Evolutionary conservation across 2,797 vertebrate genomes (phyloP).

Genomic region (Taenioides sp.): DNA sequence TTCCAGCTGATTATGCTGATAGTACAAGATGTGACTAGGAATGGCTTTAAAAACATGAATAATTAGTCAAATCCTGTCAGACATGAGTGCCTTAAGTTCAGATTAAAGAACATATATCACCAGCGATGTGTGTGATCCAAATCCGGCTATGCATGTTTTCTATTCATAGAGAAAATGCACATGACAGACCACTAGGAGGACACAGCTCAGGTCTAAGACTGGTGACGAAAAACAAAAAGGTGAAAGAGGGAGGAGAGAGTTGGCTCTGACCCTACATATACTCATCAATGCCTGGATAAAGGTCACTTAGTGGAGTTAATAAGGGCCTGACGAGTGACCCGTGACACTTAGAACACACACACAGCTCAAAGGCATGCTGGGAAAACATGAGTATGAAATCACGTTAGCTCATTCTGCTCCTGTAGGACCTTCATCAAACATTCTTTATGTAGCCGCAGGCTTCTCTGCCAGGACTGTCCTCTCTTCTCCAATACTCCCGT

Average conservation of each 20-base stretch:
- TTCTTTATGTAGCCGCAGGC: neutral
- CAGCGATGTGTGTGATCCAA: slow-evolving; percentile 24
- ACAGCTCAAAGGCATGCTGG: slow-evolving; percentile 15
- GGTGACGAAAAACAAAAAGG: slow-evolving; percentile 15
- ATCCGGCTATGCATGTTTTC: slow-evolving; percentile 13
- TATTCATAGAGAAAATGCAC: slow-evolving; percentile 3
- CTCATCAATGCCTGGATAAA: slow-evolving; percentile 77
- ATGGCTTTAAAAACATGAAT: slow-evolving; percentile 37
- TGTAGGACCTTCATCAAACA: slow-evolving; percentile 9
- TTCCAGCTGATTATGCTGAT: slow-evolving; percentile 57
- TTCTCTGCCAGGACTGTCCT: neutral
- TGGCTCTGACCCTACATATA: slow-evolving; percentile 48
- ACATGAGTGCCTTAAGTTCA: slow-evolving; percentile 23
- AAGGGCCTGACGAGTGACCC: slow-evolving; percentile 73
- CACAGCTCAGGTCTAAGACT: slow-evolving; percentile 31
- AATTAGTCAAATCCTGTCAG: slow-evolving; percentile 23
- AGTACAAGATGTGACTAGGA: slow-evolving; percentile 21
- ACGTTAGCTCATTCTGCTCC: slow-evolving; percentile 22
- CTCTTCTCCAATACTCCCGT: neutral
- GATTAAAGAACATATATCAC: slow-evolving; percentile 26
- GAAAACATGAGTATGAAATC: slow-evolving; percentile 14
- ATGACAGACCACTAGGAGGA: slow-evolving; percentile 8
- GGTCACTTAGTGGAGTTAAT: slow-evolving; percentile 79
- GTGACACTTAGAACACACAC: slow-evolving; percentile 32
- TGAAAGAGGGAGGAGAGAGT: slow-evolving; percentile 37